Percentiles rank a stretch among this genome's conserved stretches.
These are phyloP conservation scores for Ameiurus melas DNA, from an alignment of 2,113 vertebrate genomes.

Conservation along the genomic window DNA sequence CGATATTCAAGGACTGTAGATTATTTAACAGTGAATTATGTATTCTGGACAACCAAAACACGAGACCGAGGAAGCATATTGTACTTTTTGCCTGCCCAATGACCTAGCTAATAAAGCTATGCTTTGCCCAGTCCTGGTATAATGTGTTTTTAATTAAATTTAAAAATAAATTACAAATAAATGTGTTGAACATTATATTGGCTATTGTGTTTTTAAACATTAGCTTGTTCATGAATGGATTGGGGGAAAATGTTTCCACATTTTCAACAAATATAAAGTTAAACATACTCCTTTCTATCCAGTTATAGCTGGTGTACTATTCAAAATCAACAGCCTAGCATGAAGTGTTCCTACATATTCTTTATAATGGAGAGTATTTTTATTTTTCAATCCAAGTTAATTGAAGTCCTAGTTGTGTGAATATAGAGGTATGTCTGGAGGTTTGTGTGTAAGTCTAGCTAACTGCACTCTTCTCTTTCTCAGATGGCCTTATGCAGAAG, in stretches of 20 bases:
- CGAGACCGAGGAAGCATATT: background rate
- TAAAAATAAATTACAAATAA: background rate
- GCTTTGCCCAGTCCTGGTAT: background rate
- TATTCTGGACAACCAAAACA: background rate
- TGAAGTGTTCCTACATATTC: background rate
- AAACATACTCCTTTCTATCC: background rate
- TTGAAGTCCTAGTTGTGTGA: background rate
- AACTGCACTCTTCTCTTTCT: slow-evolving; percentile 97
- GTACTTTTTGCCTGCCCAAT: background rate
- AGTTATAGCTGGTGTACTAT: background rate
- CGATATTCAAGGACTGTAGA: too few relatives aligned
- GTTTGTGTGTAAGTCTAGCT: slow-evolving; percentile 69
- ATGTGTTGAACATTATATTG: background rate
- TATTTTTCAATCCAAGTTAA: background rate
- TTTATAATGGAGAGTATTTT: background rate
- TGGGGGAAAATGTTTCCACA: background rate
- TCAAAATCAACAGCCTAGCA: background rate
- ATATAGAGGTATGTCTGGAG: background rate
- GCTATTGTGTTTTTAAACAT: background rate
- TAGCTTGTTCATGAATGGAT: background rate
- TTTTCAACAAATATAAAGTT: background rate
- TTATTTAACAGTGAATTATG: too few relatives aligned
- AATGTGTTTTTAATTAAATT: background rate
- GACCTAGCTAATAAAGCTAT: background rate
- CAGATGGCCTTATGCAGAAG: slow-evolving; percentile 95